Evolutionary conservation across 2,797 vertebrate species (phyloP).

Genomic region (Morus bassanus): DNA sequence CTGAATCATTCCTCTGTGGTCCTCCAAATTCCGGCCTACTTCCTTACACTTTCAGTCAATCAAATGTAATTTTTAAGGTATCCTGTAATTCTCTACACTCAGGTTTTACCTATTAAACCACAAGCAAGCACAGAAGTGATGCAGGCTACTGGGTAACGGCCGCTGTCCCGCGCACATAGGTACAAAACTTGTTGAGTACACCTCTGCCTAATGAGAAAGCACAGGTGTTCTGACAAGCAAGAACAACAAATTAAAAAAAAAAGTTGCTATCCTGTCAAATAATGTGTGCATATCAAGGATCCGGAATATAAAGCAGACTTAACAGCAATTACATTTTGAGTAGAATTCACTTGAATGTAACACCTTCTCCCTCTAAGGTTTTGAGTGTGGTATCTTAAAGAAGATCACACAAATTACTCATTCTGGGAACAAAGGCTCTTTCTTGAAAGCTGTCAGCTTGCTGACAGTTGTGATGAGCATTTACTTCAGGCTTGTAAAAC

Average conservation of each 20-base stretch:
- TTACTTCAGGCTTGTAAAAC: slow-evolving; percentile 77
- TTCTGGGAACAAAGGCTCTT: slow-evolving; percentile 72
- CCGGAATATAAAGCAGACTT: slow-evolving; percentile 38
- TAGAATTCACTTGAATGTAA: slow-evolving; percentile 63
- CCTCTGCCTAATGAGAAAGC: slow-evolving; percentile 21
- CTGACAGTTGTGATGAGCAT: slow-evolving; percentile 76
- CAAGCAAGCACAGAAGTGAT: neutral
- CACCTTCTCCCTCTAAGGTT: slow-evolving; percentile 58
- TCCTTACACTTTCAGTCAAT: neutral
- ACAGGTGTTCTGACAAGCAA: slow-evolving; percentile 22
- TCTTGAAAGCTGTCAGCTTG: slow-evolving; percentile 73
- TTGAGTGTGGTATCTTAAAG: slow-evolving; percentile 67
- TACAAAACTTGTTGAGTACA: neutral
- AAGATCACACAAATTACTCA: slow-evolving; percentile 72
- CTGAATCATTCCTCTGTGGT: neutral
- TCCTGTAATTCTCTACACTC: neutral
- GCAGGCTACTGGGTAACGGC: neutral
- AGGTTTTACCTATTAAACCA: neutral
- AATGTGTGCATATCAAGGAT: neutral
- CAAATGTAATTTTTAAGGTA: neutral
- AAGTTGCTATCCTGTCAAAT: slow-evolving; percentile 27
- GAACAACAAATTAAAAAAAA: slow-evolving; percentile 14
- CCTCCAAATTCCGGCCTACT: neutral
- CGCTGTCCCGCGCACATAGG: neutral
- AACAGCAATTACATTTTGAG: slow-evolving; percentile 51